Base-by-base conservation (phyloP, 2,888 invertebrate species). In the Lasioglossum oenotherae region DNA sequence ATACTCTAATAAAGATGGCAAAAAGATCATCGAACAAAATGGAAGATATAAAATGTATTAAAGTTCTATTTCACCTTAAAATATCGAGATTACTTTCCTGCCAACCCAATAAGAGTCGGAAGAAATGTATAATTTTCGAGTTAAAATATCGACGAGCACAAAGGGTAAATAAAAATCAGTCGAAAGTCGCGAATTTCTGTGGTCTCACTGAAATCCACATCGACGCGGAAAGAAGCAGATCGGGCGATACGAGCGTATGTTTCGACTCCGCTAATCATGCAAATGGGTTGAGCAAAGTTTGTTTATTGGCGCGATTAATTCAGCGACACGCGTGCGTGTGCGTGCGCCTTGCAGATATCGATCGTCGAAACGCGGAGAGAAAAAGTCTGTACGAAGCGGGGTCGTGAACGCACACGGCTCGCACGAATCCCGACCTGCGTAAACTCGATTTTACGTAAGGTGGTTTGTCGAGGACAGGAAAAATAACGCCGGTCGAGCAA, bases 361-460 rank as follows among this genome's bases (percentile, higher is more conserved):
- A 38, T 69, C 53, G 14, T 38, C 41, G 72, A 67, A 31, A 71
- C 49, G 46, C 41, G 23, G 27, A n/a, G 49, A 46, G 77, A 57
- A 81, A 77, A 31, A 35, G 71, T n/a, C 60, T 19, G 75, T n/a
- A 4, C 0, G 23, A n/a, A 57, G n/a, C 38, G n/a, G 53, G 53
- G 35, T 64, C 78, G 23, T 31, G 78, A n/a, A 74, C 49, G 35
- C 6, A 74, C 46, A 19, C 60, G 67, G 23, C 4, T 78, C 57
- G 31, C 60, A 23, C n/a, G 73, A 60, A 74, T 83, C 83, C 83
- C 74, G 84, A 84, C 84, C 84, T 83, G 83, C 83, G 83, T 84
- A 78, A 84, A 84, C 83, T 78, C 74, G 78, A 72, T 38, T 84
- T 78, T 84, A 83, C 84, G 84, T 84, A 84, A 84, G 78, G 74